Evolutionary conservation across 2,888 invertebrate species (phyloP), one percentile per base, ranked within the genome.

Genomic region (Xestoiulus laeticollis): DNA sequence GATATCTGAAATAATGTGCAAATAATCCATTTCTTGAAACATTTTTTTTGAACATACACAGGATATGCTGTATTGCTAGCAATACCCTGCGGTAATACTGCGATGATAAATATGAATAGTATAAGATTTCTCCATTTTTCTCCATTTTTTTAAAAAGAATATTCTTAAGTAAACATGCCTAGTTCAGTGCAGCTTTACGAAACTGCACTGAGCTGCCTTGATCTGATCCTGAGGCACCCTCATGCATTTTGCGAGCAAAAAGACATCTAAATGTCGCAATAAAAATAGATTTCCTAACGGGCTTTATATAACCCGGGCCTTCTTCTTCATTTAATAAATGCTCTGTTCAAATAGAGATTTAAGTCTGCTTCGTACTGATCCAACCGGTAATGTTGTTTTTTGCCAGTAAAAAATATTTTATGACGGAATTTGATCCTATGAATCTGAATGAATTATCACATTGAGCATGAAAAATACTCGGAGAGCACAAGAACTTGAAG

Each of bases 321-420:
- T 68, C 26, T 68, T 68, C 68, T 68, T 68, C 68, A 68, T 68
- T 68, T 68, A 68, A 68, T 68, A 68, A 68, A 68, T 68, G n/a
- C 68, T 68, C 68, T 68, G 68, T 68, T 68, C 68, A 68, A 68
- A 68, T 68, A 68, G 12, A 26, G 26, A 68, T 68, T 68, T 26
- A 68, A 68, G 68, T 68, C 68, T 26, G 68, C 14, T 68, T 68
- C 26, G 12, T 26, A 12, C 68, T 26, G 26, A 68, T 26, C 26
- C 12, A 8, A 68, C 26, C 68, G 14, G 68, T 68, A 30, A 68
- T 59, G 59, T 59, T 59, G n/a, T 59, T 59, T n/a, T 59, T 59
- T 59, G 22, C 1, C 4, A n/a, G 59, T n/a, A 59, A 48, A 59
- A 59, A 68, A 68, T 2, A 6, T 1, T 68, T 68, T 10, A 68